Evolutionary conservation across 2,797 vertebrate genomes (phyloP), one percentile per base, ranked within the genome.

Genomic region (Iguana delicatissima): DNA sequence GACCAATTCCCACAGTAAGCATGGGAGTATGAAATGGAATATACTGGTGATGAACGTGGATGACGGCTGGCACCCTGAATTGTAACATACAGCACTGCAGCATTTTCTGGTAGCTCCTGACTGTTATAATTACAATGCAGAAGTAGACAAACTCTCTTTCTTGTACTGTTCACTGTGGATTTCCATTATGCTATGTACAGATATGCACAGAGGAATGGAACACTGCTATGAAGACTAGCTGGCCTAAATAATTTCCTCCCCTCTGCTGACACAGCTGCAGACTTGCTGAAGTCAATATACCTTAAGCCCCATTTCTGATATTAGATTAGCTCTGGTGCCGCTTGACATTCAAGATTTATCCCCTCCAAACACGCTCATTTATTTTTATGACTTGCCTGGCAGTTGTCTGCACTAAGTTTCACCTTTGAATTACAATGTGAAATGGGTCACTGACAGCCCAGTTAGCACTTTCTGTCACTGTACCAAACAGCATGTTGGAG

Each of bases 311-410:
- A 1, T 0, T 92, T 90, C 85, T 92, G 92, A 89, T 9, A 12
- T 90, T 57, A 84, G 55, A 86, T 84, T 92, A 91, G 74, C 59
- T 93, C 81, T 67, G 62, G 20, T 80, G 50, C 12, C 74, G n/a
- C 80, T 73, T 79, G 82, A 80, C 50, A 91, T 89, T 91, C 88
- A 57, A 85, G 82, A 92, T 92, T 91, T 89, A 93, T 93, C 91
- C 77, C 69, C 69, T 76, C 38, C 26, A 46, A 38, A 18, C 67
- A 29, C 46, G 6, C 64, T 94, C 73, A 72, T 93, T 93, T 91
- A 55, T 91, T 89, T 88, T 94, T 89, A 74, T 10, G 2, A 0
- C 90, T 92, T 91, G 92, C 42, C 35, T 42, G 76, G 80, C 64
- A 84, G 84, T 73, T 69, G 59, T 80, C 90, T 79, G 88, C 62